These are phyloP conservation scores for Ursus arctos DNA, from an alignment of 2,113 vertebrate species.

Conservation along the genomic window DNA sequence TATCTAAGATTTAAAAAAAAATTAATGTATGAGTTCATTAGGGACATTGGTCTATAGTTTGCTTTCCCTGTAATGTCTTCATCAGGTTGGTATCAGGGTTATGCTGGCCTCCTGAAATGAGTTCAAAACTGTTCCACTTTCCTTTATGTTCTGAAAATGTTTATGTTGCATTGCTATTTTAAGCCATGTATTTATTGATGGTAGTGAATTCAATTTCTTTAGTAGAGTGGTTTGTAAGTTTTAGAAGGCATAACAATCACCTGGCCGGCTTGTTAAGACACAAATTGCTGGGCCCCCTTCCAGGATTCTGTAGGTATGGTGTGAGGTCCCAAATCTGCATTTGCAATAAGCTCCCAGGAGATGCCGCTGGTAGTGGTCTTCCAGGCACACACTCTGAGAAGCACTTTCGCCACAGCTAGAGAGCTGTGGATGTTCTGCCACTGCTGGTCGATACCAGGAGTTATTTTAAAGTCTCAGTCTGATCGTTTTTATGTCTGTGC, in stretches of 20 bases:
- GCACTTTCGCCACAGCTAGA: no score
- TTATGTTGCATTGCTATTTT: neutral
- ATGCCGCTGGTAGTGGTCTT: neutral
- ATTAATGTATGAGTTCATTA: neutral
- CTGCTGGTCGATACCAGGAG: neutral
- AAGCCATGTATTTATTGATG: neutral
- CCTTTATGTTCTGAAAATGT: slow-evolving; percentile 12
- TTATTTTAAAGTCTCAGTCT: neutral
- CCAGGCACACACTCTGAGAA: neutral
- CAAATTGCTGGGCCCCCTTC: neutral
- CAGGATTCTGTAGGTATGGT: neutral
- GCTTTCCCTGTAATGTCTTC: neutral
- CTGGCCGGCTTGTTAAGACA: neutral
- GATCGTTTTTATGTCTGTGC: neutral
- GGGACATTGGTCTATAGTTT: neutral
- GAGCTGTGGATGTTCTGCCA: neutral
- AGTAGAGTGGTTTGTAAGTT: neutral
- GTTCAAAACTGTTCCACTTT: neutral
- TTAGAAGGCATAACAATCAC: neutral
- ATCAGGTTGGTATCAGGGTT: neutral
- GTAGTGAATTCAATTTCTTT: neutral
- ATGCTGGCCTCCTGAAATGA: neutral
- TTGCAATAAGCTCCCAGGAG: neutral
- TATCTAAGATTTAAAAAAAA: neutral
- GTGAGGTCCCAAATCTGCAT: neutral